Evolutionary conservation across 2,888 invertebrate species (phyloP), one percentile per base, ranked within the genome.

Genomic region (Pristionchus entomophagus): DNA sequence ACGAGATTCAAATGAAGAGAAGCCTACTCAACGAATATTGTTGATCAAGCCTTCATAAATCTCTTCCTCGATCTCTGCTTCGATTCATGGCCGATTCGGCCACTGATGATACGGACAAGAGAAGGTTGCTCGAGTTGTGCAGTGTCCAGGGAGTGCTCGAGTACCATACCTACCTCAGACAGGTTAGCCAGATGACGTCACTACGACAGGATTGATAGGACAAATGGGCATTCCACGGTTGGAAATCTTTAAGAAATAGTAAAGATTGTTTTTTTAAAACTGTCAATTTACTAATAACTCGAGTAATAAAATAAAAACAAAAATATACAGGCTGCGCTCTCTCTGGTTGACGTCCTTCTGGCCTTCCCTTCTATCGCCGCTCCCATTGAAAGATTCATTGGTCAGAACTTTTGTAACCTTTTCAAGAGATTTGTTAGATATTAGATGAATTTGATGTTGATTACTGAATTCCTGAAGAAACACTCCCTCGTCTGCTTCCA

Each of bases 401-500:
- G 94, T 95, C 22, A 69, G 90, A 62, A n/a, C n/a, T n/a, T n/a
- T n/a, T n/a, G n/a, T n/a, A n/a, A n/a, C n/a, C n/a, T n/a, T n/a
- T n/a, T n/a, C 14, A 65, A 12, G 14, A 8, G 19, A n/a, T 56
- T 45, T 45, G 14, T 45, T 45, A 14, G 19, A 22, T 56, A 56
- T 56, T 56, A 8, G 19, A 56, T n/a, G 12, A 56, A 22, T 22
- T 6, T 14, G 19, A 14, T 6, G 19, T 56, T 56, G 17, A n/a
- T 10, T 45, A 45, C 14, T 45, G 8, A n/a, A n/a, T n/a, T n/a
- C n/a, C n/a, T 5, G 90, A 96, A 85, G 96, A 96, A 92, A 95
- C 96, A 93, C 94, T 96, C 69, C 96, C 96, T 0, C 95, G 96
- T 82, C 94, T 97, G n/a, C 94, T 96, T 89, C 96, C 97, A 0